phyloP scores from a whole-genome alignment of 2,888 invertebrate species.

The Protodeltote pygarga region DNA sequence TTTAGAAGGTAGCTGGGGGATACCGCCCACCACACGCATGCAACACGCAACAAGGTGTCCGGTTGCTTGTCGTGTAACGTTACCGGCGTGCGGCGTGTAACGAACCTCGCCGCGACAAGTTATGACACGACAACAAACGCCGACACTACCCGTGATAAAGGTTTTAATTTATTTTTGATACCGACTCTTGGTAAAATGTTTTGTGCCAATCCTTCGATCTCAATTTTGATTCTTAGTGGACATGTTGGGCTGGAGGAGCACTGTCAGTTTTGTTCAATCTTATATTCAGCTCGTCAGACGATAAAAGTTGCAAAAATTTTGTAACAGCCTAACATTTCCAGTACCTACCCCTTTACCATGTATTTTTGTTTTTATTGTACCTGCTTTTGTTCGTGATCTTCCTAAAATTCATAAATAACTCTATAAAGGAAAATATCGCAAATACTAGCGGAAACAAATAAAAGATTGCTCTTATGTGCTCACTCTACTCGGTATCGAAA shows the following conservation, averaged over 20 bases:
- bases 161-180: conserved; percentile 68
- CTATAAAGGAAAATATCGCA: neutral
- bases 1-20: conserved; percentile 41
- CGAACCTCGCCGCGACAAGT: conserved; percentile 73
- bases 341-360: too few relatives aligned
- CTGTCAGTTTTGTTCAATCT: neutral
- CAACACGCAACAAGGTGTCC: conserved; percentile 75
- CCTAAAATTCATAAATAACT: neutral
- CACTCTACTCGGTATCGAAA: conserved; percentile 10
- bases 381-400: neutral
- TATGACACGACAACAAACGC: conserved; percentile 81
- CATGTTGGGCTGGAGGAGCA: conserved; percentile 3
- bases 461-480: conserved; percentile 13
- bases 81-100: conserved; percentile 70
- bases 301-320: too few relatives aligned
- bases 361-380: neutral
- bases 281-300: neutral
- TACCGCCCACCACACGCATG: conserved; percentile 63
- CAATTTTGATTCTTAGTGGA: conserved; percentile 15
- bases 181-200: conserved; percentile 35
- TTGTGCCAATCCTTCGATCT: conserved; percentile 35
- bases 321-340: too few relatives aligned
- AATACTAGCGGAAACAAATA: conserved; percentile 8
- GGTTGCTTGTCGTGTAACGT: conserved; percentile 74
- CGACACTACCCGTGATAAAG: conserved; percentile 65